Evolutionary conservation across 2,797 vertebrate species (phyloP), one percentile per base, ranked within the genome.

Genomic region (Sciurus vulgaris): DNA sequence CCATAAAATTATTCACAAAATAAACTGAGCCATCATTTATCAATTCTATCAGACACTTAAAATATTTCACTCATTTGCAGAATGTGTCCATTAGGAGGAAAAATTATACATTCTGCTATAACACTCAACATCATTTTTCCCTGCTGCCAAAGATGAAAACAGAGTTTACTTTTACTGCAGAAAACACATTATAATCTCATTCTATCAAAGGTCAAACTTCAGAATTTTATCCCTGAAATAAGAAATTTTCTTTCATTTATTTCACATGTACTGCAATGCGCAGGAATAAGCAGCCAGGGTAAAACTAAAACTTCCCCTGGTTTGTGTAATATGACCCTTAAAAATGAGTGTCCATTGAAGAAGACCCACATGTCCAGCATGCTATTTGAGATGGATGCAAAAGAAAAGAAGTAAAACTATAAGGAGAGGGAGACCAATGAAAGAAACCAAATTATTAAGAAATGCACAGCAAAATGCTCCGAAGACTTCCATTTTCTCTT

Each of bases 1-100:
- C 7, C 28, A 78, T 95, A 77, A 94, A 96, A 74, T 96, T 97
- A 95, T 93, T 95, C 79, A 95, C 79, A 93, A 95, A 89, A 87
- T 77, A 91, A 93, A 86, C 33, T 7, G 33, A 93, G 49, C 41
- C 73, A 81, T 96, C 95, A 96, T 96, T 96, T 94, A 89, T 97
- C 96, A 94, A 61, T 95, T 15, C 44, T 91, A 49, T 51, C 35
- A 93, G 47, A 97, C 76, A 82, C 47, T 95, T 79, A 63, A 89
- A 96, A 96, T 86, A 94, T 59, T 97, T 95, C 84, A 91, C 28
- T 94, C 76, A 82, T 89, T 95, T 97, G 38, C 38, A 74, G 9
- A 96, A 70, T 87, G 47, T 61, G 84, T 84, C n/a, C n/a, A 13
- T 63, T 83, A 73, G 61, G 81, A 97, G 59, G 44, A 91, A 96